Base-by-base conservation (phyloP, 2,113 vertebrate species). In the Psophia crepitans region DNA sequence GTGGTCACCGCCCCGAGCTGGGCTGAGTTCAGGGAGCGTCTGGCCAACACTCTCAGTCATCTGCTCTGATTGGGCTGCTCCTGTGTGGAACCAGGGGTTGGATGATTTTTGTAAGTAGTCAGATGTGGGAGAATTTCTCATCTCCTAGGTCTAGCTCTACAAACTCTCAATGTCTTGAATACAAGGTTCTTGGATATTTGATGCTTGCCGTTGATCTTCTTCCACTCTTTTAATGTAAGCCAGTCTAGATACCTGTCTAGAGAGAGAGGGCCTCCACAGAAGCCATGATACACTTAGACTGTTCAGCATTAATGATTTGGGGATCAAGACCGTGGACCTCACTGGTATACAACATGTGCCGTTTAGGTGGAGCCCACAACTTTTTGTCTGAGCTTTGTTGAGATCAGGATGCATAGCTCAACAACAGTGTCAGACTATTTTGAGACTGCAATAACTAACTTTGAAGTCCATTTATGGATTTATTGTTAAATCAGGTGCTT, bases 401-500 rank as follows among this genome's bases (percentile, higher is more conserved):
- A 60, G 73, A 54, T 58, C 35, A 66, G 32, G 37, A n/a, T n/a
- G n/a, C 27, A 44, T 85, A 92, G 75, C 8, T 76, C 35, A 84
- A 77, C 74, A 41, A 11, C 30, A 68, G 17, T 82, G 61, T 51
- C 90, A 87, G 65, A 71, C 12, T 14, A 30, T 63, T 93, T 76
- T 87, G 69, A 60, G 24, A 41, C 21, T 37, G 32, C 43, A 79
- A 21, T 91, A 93, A 93, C 73, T 93, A 94, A 84, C n/a, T 51
- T 15, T 71, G 65, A 91, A 79, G 39, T 89, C 84, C 33, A 33
- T 76, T 81, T 93, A 78, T 75, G 60, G 87, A 84, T 96, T 94
- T 93, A 93, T 82, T 89, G 28, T 37, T 84, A 69, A 74, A 69
- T 81, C 44, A 30, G 12, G 20, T 48, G 79, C 30, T 80, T 69